Evolutionary conservation across 2,888 invertebrate species (phyloP).

Genomic region (Lasioglossum villosulum): DNA sequence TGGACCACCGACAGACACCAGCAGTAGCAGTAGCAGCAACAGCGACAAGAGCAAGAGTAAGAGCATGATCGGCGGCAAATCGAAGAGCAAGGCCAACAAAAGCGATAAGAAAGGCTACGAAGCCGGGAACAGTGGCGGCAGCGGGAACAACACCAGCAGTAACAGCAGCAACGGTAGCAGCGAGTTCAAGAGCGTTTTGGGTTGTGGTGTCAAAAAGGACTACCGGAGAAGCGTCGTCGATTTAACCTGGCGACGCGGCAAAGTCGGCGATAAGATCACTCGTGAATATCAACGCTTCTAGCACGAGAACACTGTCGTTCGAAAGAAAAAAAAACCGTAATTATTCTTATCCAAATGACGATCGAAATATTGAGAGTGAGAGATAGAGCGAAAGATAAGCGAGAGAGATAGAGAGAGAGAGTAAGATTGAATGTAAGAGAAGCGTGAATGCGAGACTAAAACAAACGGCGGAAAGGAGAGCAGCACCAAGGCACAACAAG

Average conservation of each 20-base stretch:
- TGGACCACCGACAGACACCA: slow-evolving; percentile 67
- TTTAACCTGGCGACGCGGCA: slow-evolving; percentile 73
- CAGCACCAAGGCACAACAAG: slow-evolving; percentile 52
- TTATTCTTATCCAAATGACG: slow-evolving; percentile 14
- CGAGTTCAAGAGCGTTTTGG: slow-evolving; percentile 71
- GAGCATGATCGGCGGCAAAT: slow-evolving; percentile 40
- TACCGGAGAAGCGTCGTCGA: slow-evolving; percentile 70
- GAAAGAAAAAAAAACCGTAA: slow-evolving; percentile 22
- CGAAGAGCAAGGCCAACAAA: slow-evolving; percentile 30
- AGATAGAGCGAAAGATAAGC: neutral
- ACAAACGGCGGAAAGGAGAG: slow-evolving; percentile 45
- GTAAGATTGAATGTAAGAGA: slow-evolving; percentile 18
- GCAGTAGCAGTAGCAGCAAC: slow-evolving; percentile 55
- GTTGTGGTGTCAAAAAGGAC: slow-evolving; percentile 71
- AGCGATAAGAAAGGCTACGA: slow-evolving; percentile 45
- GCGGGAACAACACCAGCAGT: slow-evolving; percentile 32
- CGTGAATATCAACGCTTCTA: slow-evolving; percentile 78
- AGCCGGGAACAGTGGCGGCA: slow-evolving; percentile 1
- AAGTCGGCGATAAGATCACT: slow-evolving; percentile 76
- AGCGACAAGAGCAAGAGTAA: neutral
- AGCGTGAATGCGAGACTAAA: slow-evolving; percentile 32
- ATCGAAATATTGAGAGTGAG: slow-evolving; percentile 27
- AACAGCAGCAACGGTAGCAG: slow-evolving; percentile 57
- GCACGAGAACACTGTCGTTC: slow-evolving; percentile 43
- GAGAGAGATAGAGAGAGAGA: neutral